phyloP scores from a whole-genome alignment of 2,113 vertebrate genomes.

The Bufo bufo region DNA sequence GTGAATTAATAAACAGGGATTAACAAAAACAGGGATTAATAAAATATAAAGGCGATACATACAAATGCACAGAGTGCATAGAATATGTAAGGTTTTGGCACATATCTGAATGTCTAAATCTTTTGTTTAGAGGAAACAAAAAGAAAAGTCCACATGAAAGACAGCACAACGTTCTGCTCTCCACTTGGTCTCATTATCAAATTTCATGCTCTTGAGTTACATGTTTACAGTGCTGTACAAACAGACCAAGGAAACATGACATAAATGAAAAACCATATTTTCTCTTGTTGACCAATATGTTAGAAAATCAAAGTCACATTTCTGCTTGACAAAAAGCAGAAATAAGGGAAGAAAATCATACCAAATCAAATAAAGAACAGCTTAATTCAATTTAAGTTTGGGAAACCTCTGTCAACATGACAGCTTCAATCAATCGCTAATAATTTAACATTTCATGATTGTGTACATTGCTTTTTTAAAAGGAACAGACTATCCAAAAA shows the following conservation, averaged over 20 bases:
- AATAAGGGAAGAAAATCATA: conserved; percentile 45
- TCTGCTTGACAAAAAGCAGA: conserved; percentile 48
- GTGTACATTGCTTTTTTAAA: conserved; percentile 11
- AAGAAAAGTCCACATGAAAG: conserved; percentile 49
- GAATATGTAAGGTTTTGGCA: conserved; percentile 11
- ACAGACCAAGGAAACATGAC: conserved; percentile 52
- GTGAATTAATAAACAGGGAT: neutral
- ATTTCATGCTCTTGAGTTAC: conserved; percentile 57
- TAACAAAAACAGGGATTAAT: neutral
- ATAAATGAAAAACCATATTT: conserved; percentile 55
- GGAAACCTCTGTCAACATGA: conserved; percentile 44
- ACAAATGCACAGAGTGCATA: neutral
- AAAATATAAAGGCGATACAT: neutral
- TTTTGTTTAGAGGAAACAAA: conserved; percentile 41
- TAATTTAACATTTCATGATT: conserved; percentile 13
- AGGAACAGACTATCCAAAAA: conserved; percentile 16
- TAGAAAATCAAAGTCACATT: conserved; percentile 58
- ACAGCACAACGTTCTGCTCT: conserved; percentile 31
- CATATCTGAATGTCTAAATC: conserved; percentile 34
- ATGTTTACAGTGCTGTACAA: conserved; percentile 58
- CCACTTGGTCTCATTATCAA: conserved; percentile 54
- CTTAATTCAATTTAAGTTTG: conserved; percentile 37
- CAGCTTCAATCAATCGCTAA: conserved; percentile 64
- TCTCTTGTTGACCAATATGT: conserved; percentile 58
- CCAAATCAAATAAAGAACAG: conserved; percentile 41